Conservation (phyloP, 2,113 vertebrate species). For the Pyxicephalus adspersus region DNA sequence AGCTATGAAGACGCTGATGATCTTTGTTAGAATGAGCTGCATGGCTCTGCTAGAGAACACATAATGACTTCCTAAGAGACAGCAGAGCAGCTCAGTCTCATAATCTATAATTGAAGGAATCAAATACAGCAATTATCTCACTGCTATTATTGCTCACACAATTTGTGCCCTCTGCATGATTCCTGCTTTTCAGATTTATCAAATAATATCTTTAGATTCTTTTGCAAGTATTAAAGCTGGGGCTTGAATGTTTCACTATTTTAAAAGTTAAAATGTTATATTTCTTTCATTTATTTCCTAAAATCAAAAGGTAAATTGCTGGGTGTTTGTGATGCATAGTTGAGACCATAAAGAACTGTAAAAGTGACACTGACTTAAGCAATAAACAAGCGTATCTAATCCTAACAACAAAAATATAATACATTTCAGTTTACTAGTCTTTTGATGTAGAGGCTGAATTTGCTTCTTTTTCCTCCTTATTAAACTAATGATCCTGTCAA, state of each 20-base stretch:
- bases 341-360: not conserved
- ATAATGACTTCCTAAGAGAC: slow-evolving; percentile 65
- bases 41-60: slow-evolving; percentile 63
- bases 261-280: slow-evolving; percentile 36
- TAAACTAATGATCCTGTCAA: too few species aligned
- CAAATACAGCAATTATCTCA: slow-evolving; percentile 68
- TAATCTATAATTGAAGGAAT: slow-evolving; percentile 70
- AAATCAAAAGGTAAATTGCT: slow-evolving; percentile 4
- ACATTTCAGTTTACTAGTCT: too few species aligned
- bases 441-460: too few species aligned
- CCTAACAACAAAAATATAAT: too few species aligned
- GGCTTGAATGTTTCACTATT: slow-evolving; percentile 58
- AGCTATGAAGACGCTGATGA: slow-evolving; percentile 62
- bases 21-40: slow-evolving; percentile 63
- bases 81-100: slow-evolving; percentile 57
- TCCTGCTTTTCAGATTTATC: slow-evolving; percentile 64
- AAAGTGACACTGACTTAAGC: too few species aligned
- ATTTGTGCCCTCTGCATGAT: slow-evolving; percentile 69
- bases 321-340: slow-evolving; percentile 1
- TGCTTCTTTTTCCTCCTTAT: too few species aligned
- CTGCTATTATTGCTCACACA: slow-evolving; percentile 64
- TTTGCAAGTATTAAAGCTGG: slow-evolving; percentile 62
- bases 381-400: too few species aligned
- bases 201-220: slow-evolving; percentile 62
- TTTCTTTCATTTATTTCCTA: slow-evolving; percentile 18